A percentile compares a stretch with the other conserved stretches of the same genome.
Conservation (phyloP, 2,888 invertebrate genomes). For the Netelia melanura region DNA sequence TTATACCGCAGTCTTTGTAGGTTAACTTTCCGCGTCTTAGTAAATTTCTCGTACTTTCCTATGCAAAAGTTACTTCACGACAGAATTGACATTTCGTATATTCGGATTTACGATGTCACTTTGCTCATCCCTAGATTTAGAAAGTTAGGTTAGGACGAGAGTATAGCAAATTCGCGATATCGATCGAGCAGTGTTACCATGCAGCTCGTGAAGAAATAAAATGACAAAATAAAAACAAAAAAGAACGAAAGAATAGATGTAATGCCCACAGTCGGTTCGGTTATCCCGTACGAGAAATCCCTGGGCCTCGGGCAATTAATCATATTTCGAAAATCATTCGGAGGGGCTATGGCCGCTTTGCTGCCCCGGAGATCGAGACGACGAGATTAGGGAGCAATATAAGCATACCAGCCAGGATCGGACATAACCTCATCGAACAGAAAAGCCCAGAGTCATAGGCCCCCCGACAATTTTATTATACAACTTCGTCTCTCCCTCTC, state of each 20-base stretch:
- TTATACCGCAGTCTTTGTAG: background rate
- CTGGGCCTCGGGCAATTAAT: constrained; percentile 81
- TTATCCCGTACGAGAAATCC: constrained; percentile 69
- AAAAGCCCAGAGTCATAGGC: constrained; percentile 67
- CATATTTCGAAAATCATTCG: constrained; percentile 85
- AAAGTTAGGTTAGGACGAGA: background rate
- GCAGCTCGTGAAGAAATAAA: background rate
- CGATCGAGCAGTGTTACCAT: constrained; percentile 3
- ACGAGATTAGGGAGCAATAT: constrained; percentile 78
- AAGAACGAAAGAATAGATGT: constrained; percentile 35
- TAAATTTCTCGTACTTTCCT: background rate
- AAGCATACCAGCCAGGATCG: constrained; percentile 57
- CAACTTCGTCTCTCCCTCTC: constrained; percentile 38
- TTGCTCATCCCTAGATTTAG: background rate
- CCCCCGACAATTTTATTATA: constrained; percentile 60
- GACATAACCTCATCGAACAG: constrained; percentile 48
- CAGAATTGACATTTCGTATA: background rate
- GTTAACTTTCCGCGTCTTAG: background rate
- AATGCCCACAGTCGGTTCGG: constrained; percentile 37
- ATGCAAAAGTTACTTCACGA: background rate
- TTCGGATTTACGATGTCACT: background rate
- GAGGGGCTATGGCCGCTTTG: constrained; percentile 59
- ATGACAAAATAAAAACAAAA: constrained; percentile 1
- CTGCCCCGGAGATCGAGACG: constrained; percentile 81
- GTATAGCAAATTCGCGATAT: background rate